Evolutionary conservation across 2,888 invertebrate species (phyloP), one percentile per base, ranked within the genome.

Genomic region (Charanyca ferruginea): DNA sequence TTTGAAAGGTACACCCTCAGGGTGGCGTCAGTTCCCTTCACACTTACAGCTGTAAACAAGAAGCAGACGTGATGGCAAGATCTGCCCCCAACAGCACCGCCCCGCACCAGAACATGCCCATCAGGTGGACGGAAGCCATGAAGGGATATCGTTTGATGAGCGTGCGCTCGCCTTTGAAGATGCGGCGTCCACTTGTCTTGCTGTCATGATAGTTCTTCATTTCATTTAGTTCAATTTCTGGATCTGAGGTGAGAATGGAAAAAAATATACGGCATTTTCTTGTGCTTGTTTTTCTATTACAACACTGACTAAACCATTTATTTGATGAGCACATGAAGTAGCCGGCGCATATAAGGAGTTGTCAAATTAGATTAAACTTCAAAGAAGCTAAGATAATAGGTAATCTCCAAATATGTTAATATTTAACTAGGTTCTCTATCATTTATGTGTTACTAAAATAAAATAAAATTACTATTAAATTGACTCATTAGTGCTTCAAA

Each of bases 31-130:
- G 16, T 4, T 16, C 4, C 3, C 13, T 38, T 3, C 3, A 9
- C 3, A 74, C 93, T 89, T 65, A 94, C 95, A 95, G 66, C 73
- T 95, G 95, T 70, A 95, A 79, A 66, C 95, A 95, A 6, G 95
- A 88, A 0, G 94, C 94, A 0, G 94, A 93, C 0, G 95, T 95
- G 1, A 95, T 67, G 11, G 92, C 87, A 25, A 95, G 62, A 49
- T 95, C 95, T 0, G 86, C 80, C 87, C 88, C 91, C 64, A 93
- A 91, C 4, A 95, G 73, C 1, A 83, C 85, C 0, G 94, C 95
- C 0, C 94, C 94, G 64, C 95, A 95, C 94, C 94, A 95, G 79
- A 95, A 95, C 28, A 92, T 78, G 0, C 93, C 93, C 91, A 94
- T 91, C 2, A 95, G 85, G 53, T 94, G 94, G 1, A 95, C 79